Conservation (phyloP, 2,113 vertebrate genomes). For the Caloenas nicobarica region DNA sequence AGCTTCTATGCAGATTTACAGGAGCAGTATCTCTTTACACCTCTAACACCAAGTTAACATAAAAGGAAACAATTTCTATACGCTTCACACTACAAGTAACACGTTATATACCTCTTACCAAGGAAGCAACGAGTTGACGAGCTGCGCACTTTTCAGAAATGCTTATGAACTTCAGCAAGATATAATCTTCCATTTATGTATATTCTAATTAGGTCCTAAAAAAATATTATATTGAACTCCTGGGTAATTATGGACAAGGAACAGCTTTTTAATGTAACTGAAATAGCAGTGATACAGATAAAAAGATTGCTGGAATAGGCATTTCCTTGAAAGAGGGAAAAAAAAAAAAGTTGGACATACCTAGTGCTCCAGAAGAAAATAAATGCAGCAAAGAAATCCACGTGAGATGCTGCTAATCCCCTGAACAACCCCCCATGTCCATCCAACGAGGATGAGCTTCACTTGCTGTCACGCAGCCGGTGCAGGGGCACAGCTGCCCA, state of each 20-base stretch:
- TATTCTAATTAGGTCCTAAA: background rate
- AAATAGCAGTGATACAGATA: background rate
- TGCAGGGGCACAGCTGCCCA: background rate
- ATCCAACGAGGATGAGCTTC: background rate
- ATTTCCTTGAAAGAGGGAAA: background rate
- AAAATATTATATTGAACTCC: background rate
- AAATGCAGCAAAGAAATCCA: background rate
- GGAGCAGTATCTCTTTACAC: background rate
- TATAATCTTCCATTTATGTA: background rate
- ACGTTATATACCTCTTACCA: background rate
- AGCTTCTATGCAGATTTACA: background rate
- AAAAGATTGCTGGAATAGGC: background rate
- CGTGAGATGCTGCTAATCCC: background rate
- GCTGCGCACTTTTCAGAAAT: background rate
- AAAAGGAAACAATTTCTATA: background rate
- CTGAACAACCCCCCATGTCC: background rate
- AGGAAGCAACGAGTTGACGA: background rate
- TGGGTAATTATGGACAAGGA: background rate
- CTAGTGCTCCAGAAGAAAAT: background rate
- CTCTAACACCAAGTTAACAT: background rate
- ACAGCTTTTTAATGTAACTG: background rate
- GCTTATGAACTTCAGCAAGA: background rate
- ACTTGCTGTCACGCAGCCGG: background rate
- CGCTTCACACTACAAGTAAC: background rate
- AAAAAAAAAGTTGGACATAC: background rate